A percentile compares a stretch with the other conserved stretches of the same genome.
These are phyloP conservation scores for Bostrychus sinensis DNA, from an alignment of 2,113 vertebrate species.

Conservation along the genomic window DNA sequence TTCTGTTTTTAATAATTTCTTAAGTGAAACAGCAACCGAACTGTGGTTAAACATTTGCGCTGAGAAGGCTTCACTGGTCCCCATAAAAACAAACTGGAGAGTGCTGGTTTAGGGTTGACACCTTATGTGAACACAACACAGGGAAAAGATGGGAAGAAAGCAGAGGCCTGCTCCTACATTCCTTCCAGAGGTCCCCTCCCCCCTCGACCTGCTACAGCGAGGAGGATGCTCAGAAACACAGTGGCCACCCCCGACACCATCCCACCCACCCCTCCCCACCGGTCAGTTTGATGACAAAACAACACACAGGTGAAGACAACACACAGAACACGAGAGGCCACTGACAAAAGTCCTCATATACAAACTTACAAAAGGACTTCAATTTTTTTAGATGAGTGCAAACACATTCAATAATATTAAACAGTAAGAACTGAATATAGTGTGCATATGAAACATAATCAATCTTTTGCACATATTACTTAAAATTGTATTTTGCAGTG, in stretches of 20 bases:
- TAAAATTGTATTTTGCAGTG: background rate
- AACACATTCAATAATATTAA: too few relatives aligned
- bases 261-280: constrained; percentile 14
- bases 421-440: too few relatives aligned
- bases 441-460: too few relatives aligned
- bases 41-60: constrained; percentile 67
- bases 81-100: constrained; percentile 65
- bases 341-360: background rate
- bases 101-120: constrained; percentile 57
- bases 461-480: too few relatives aligned
- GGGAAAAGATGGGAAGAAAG: constrained; percentile 3
- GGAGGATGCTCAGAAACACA: constrained; percentile 77
- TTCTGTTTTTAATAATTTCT: constrained; percentile 51
- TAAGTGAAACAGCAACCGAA: constrained; percentile 48
- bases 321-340: constrained; percentile 9
- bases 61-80: constrained; percentile 46
- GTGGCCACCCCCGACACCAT: constrained; percentile 21
- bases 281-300: constrained; percentile 47
- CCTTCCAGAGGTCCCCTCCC: constrained; percentile 79
- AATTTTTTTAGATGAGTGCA: background rate
- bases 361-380: background rate
- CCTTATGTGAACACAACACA: constrained; percentile 54
- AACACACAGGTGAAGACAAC: constrained; percentile 46
- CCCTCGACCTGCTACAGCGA: constrained; percentile 80
- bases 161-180: constrained; percentile 85